These are phyloP conservation scores for Lepus townsendii DNA, from an alignment of 2,797 vertebrate genomes.

Conservation along the genomic window DNA sequence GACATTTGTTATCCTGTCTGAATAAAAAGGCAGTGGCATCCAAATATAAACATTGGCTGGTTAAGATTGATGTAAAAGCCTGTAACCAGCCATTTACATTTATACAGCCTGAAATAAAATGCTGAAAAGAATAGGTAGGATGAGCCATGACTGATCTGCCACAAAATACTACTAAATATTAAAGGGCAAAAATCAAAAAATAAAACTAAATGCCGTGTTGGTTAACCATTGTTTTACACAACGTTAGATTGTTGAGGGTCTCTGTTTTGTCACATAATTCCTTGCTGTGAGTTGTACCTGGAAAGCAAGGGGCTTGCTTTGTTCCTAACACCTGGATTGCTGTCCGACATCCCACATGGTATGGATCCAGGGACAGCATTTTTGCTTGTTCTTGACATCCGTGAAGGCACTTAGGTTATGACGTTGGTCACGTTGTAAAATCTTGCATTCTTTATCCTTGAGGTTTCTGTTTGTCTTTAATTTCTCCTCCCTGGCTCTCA, in stretches of 20 bases:
- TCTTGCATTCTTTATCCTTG: neutral
- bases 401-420: neutral
- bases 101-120: slow-evolving; percentile 26
- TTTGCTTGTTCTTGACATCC: neutral
- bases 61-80: neutral
- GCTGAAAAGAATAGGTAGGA: neutral
- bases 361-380: neutral
- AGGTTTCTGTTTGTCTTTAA: neutral
- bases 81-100: neutral
- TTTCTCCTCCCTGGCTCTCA: neutral
- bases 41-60: neutral
- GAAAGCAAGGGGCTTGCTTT: neutral
- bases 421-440: neutral
- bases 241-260: neutral
- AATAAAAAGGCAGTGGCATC: neutral
- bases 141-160: neutral
- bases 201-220: neutral
- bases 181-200: slow-evolving; percentile 35
- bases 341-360: neutral
- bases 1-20: neutral
- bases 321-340: neutral
- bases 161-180: neutral
- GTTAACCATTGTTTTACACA: neutral
- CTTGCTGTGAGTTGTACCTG: neutral
- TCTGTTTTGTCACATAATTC: neutral